Conservation (phyloP, 2,888 invertebrate genomes). For the Ptilodon capucinus region DNA sequence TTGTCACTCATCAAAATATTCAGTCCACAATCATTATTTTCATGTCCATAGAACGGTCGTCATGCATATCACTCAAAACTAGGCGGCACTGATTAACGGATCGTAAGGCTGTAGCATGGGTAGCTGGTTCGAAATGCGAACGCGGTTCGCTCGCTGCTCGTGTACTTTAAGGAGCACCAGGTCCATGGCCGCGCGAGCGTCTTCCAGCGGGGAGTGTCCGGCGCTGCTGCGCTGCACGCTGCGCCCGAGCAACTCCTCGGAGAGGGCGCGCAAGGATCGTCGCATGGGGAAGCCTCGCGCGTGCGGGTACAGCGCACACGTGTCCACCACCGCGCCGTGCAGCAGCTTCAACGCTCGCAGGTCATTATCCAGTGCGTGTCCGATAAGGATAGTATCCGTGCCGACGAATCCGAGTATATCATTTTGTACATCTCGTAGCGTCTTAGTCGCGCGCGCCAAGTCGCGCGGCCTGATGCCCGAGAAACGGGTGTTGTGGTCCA, state of each 20-base stretch:
- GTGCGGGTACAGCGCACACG: constrained; percentile 94
- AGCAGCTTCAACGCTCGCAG: constrained; percentile 92
- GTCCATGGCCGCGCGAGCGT: constrained; percentile 94
- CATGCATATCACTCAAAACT: constrained; percentile 52
- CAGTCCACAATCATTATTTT: constrained; percentile 55
- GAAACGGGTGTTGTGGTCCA: constrained; percentile 97
- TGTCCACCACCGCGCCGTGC: constrained; percentile 94
- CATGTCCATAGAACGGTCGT: constrained; percentile 64
- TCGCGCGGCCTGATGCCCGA: constrained; percentile 91
- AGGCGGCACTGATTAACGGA: constrained; percentile 73
- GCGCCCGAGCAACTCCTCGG: constrained; percentile 87
- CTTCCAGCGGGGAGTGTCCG: constrained; percentile 96
- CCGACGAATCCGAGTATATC: constrained; percentile 91
- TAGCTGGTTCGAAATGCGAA: constrained; percentile 48
- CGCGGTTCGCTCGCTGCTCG: constrained; percentile 54
- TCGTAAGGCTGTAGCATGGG: constrained; percentile 71
- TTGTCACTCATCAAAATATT: constrained; percentile 57
- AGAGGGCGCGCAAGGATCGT: constrained; percentile 90
- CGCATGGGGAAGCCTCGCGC: constrained; percentile 91
- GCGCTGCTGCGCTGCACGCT: constrained; percentile 89
- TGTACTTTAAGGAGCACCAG: constrained; percentile 90
- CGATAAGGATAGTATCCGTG: constrained; percentile 94
- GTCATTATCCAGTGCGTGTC: constrained; percentile 98
- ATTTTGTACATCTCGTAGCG: constrained; percentile 90
- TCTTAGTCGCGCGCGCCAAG: constrained; percentile 84